These are phyloP conservation scores for Orientallactaga sibirica DNA, from an alignment of 2,797 vertebrate species.

Conservation along the genomic window DNA sequence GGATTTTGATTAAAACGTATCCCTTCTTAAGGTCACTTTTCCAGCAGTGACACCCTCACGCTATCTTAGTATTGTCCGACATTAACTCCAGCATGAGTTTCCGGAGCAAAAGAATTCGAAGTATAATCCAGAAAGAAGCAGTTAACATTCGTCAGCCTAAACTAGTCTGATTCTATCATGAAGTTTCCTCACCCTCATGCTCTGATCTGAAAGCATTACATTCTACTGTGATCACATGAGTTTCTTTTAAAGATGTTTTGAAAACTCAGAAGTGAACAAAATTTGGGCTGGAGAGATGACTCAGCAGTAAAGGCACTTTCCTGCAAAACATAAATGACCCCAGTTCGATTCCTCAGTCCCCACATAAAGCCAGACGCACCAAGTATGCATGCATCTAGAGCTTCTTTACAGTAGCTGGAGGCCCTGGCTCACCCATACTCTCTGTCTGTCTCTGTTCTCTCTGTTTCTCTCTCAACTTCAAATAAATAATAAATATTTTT, in stretches of 20 bases:
- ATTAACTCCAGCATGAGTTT: conserved; percentile 65
- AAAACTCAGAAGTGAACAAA: background rate
- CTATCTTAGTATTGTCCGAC: conserved; percentile 79
- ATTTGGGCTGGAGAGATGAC: no score
- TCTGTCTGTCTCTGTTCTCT: no score
- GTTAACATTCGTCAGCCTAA: background rate
- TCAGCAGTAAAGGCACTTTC: background rate
- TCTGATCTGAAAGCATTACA: background rate
- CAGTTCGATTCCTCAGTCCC: background rate
- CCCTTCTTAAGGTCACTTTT: conserved; percentile 76
- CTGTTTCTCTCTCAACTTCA: no score
- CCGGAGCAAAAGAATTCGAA: conserved; percentile 26
- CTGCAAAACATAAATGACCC: background rate
- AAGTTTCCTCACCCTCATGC: conserved; percentile 35
- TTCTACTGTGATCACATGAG: background rate
- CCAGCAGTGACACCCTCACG: conserved; percentile 76
- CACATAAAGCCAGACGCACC: no score
- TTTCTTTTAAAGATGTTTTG: background rate
- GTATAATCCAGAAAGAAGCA: conserved; percentile 17
- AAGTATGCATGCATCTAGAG: no score
- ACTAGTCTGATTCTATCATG: background rate
- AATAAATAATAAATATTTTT: no score
- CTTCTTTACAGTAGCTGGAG: no score
- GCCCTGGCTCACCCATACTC: no score
- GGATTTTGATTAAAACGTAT: conserved; percentile 84